Evolutionary conservation across 2,888 invertebrate species (phyloP), one percentile per base, ranked within the genome.

Genomic region (Argyresthia goedartella): DNA sequence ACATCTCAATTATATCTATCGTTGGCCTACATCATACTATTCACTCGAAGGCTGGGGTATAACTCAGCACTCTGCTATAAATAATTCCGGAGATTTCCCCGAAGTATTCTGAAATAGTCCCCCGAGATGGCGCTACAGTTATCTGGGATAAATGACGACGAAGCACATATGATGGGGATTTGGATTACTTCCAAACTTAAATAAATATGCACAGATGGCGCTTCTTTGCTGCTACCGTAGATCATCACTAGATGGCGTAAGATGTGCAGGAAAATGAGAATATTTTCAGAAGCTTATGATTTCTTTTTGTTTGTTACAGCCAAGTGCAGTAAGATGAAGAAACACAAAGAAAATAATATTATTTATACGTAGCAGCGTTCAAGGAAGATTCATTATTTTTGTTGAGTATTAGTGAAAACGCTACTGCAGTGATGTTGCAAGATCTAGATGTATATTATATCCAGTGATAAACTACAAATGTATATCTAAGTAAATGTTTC

Each of bases 351-450:
- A 54, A 25, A 25, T n/a, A n/a, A n/a, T n/a, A n/a, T 6, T 25
- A 25, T 25, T 25, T 2, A 25, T 25, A 25, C 25, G 3, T 25
- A 25, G 25, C 6, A 25, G 25, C 25, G 25, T 55, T 58, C 53
- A 49, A 54, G 60, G 57, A 60, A 59, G 60, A 63, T 57, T 62
- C 58, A n/a, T 56, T 60, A 61, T 67, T 65, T 66, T 65, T 63
- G 54, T 64, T 69, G 75, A 81, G 82, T 81, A 81, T 81, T 81
- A 82, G 68, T 36, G 14, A 15, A 48, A 14, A 34, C 60, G 64
- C 65, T 65, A 65, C 67, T 55, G 56, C 59, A 52, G 50, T 56
- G 56, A 54, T 56, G 43, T 42, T 33, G 33, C 50, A 50, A 51
- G 44, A 51, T 45, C 44, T 57, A 51, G 46, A 52, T 45, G 39